Evolutionary conservation across 2,888 invertebrate species (phyloP).

Genomic region (Sarcophaga rosellei): DNA sequence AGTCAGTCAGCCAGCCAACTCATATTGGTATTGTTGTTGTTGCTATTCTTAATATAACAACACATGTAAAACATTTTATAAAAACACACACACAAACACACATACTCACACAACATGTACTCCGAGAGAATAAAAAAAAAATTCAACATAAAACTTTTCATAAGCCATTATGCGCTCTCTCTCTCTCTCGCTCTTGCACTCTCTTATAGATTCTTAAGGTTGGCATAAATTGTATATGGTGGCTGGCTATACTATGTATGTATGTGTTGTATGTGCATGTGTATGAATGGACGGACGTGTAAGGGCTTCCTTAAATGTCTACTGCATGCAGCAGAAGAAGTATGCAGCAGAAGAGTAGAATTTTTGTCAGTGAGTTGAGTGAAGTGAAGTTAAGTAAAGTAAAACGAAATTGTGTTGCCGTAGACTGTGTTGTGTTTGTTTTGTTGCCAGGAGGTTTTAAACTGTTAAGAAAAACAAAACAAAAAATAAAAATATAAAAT

Average conservation of each 20-base stretch:
- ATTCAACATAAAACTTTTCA: constrained; percentile 25
- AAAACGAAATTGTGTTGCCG: not conserved
- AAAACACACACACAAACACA: not conserved
- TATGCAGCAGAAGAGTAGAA: not conserved
- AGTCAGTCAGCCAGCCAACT: constrained; percentile 29
- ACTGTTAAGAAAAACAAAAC: not conserved
- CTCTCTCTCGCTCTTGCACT: not conserved
- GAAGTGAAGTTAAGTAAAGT: constrained; percentile 2
- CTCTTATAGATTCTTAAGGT: not conserved
- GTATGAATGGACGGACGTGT: not conserved
- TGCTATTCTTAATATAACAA: constrained; percentile 35
- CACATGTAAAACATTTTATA: constrained; percentile 57
- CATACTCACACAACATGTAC: not conserved
- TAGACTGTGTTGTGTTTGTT: constrained; percentile 12
- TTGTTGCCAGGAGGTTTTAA: constrained; percentile 30
- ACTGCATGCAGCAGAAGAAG: not conserved
- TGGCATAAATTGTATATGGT: not conserved
- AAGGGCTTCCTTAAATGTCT: not conserved
- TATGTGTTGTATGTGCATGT: constrained; percentile 1
- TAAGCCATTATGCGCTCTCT: constrained; percentile 32
- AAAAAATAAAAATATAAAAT: not conserved
- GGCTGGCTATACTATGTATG: not conserved
- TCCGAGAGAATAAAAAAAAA: not conserved
- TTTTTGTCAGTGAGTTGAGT: constrained; percentile 8
- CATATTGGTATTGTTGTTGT: constrained; percentile 14